Evolutionary conservation across 2,113 vertebrate species (phyloP).

Genomic region (Hepsetus odoe): DNA sequence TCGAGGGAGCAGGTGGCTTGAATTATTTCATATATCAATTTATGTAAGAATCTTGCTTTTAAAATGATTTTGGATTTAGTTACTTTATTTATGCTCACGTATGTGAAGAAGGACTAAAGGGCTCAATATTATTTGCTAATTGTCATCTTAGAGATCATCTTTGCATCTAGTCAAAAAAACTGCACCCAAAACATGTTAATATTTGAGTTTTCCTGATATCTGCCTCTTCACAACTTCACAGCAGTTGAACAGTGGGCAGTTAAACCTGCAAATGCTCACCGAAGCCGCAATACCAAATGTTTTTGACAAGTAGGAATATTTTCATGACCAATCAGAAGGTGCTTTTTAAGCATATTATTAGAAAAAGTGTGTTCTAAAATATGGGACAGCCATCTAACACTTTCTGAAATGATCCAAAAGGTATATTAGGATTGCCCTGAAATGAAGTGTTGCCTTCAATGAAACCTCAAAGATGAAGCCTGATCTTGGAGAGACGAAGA

Average conservation of each 20-base stretch:
- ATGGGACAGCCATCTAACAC: neutral
- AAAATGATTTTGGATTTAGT: no score
- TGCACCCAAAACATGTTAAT: no score
- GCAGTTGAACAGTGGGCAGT: neutral
- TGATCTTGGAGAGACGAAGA: constrained; percentile 5
- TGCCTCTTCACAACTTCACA: neutral
- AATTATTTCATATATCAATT: no score
- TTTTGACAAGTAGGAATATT: neutral
- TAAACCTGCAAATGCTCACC: no score
- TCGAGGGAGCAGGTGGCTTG: no score
- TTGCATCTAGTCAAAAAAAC: no score
- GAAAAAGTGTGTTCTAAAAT: neutral
- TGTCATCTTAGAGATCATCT: no score
- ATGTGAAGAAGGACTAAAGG: no score
- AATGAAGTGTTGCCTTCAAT: constrained; percentile 15
- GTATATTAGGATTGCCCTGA: constrained; percentile 9
- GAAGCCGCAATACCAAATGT: neutral
- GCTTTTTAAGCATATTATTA: neutral
- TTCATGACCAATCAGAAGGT: neutral
- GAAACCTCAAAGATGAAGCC: constrained; percentile 29
- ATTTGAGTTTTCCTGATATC: no score
- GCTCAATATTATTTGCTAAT: no score
- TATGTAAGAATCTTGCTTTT: no score
- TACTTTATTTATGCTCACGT: no score
- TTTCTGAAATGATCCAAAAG: constrained; percentile 8